Evolutionary conservation across 2,113 vertebrate genomes (phyloP).

Genomic region (Glaucomys volans): DNA sequence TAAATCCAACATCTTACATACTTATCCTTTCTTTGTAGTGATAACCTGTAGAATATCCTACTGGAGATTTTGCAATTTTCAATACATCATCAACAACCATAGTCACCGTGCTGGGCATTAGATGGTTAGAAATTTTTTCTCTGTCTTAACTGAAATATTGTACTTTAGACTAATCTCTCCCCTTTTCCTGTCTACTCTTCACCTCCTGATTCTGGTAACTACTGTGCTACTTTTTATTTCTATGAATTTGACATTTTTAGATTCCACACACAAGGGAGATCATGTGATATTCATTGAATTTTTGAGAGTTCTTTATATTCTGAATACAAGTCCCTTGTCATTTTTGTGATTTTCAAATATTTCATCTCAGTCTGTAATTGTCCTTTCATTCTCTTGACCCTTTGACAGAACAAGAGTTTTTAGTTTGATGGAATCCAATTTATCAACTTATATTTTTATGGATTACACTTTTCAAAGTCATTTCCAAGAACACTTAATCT

Average conservation of each 20-base stretch:
- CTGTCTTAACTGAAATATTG: background rate
- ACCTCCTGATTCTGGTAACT: background rate
- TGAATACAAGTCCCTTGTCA: background rate
- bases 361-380: background rate
- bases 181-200: background rate
- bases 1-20: background rate
- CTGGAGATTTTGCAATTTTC: background rate
- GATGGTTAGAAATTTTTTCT: background rate
- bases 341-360: background rate
- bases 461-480: background rate
- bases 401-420: background rate
- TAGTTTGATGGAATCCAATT: background rate
- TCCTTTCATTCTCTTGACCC: background rate
- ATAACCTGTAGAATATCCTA: background rate
- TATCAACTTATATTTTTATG: background rate
- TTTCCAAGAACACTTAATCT: background rate
- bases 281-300: background rate
- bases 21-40: background rate
- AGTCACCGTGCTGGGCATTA: background rate
- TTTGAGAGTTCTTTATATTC: background rate
- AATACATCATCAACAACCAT: background rate
- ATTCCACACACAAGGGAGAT: background rate
- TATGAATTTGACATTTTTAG: background rate
- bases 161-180: too few species aligned
- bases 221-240: background rate